Base-by-base conservation (phyloP, 2,888 invertebrate species). In the Disparrhopalites patrizii region DNA sequence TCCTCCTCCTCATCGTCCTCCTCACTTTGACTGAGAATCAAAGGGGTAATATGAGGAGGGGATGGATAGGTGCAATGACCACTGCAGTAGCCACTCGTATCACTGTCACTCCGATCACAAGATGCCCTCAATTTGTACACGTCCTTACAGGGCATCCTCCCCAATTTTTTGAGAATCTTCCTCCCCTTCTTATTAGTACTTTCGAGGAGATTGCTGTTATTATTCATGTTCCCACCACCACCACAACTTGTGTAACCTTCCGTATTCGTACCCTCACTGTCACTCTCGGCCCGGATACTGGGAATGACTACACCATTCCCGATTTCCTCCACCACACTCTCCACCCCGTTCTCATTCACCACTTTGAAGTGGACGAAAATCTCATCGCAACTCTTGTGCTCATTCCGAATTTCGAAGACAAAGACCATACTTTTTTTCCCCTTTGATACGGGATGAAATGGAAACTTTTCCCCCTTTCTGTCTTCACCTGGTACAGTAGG, bases 281-380 rank as follows among this genome's bases (percentile, higher is more conserved):
- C 5, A 7, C 23, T 7, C 13, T 52, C 54, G 54, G 23, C 28
- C 15, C 8, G 18, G 33, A 56, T 33, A 13, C 3, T 18, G 5
- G 31, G 8, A 23, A n/a, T 27, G n/a, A 8, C 36, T 10, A 18
- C 20, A 50, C 50, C 47, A 51, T 30, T 38, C n/a, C 36, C 50
- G 31, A 13, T 13, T 5, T 18, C 3, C 4, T 51, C 33, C 20
- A 28, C 18, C 2, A 51, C 20, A 15, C 27, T 20, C n/a, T 20
- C 30, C 18, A n/a, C 5, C 15, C 20, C 36, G 23, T 51, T 52
- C 36, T 57, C 65, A 51, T 65, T 65, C 28, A 65, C 65, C 7
- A 65, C 65, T 65, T 65, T 65, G 38, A 65, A 65, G 1, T 31
- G 31, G n/a, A 65, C 57, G 18, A 65, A 58, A 28, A 65, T 58